A percentile compares a stretch with the other conserved stretches of the same genome.
Conservation (phyloP, 2,888 invertebrate genomes). For the Cephonodes hylas region DNA sequence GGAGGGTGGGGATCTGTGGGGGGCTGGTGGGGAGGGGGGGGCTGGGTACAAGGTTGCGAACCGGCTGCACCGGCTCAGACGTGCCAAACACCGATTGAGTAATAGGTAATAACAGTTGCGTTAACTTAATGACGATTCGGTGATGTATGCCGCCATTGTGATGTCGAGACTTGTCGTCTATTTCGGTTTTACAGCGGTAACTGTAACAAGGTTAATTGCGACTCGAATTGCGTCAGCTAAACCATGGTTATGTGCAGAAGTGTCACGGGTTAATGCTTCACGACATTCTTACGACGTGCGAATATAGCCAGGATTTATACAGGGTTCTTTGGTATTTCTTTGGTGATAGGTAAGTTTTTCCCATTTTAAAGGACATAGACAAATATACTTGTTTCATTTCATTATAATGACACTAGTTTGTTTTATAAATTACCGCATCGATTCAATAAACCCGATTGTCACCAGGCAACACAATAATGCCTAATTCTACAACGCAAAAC, state of each 20-base stretch:
- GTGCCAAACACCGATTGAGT: conserved; percentile 73
- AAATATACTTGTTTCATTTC: too few species aligned
- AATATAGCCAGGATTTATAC: not conserved
- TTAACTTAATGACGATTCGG: conserved; percentile 57
- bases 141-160: conserved; percentile 62
- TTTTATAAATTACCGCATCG: too few species aligned
- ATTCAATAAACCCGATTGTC: too few species aligned
- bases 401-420: too few species aligned
- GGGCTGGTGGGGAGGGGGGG: conserved; percentile 28
- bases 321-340: too few species aligned
- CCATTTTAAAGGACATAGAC: too few species aligned
- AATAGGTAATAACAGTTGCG: conserved; percentile 72
- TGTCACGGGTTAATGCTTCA: not conserved
- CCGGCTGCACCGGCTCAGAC: conserved; percentile 64
- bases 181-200: conserved; percentile 1
- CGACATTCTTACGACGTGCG: not conserved
- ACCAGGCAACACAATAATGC: too few species aligned
- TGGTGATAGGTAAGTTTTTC: too few species aligned
- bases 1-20: conserved; percentile 35
- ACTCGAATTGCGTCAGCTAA: not conserved
- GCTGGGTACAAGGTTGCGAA: conserved; percentile 70
- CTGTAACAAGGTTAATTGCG: conserved; percentile 13
- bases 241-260: not conserved
- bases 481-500: too few species aligned
- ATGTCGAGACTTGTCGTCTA: not conserved